Percentiles rank a stretch among this genome's conserved stretches.
These are phyloP conservation scores for Chromis chromis DNA, from an alignment of 2,797 vertebrate species.

Conservation along the genomic window DNA sequence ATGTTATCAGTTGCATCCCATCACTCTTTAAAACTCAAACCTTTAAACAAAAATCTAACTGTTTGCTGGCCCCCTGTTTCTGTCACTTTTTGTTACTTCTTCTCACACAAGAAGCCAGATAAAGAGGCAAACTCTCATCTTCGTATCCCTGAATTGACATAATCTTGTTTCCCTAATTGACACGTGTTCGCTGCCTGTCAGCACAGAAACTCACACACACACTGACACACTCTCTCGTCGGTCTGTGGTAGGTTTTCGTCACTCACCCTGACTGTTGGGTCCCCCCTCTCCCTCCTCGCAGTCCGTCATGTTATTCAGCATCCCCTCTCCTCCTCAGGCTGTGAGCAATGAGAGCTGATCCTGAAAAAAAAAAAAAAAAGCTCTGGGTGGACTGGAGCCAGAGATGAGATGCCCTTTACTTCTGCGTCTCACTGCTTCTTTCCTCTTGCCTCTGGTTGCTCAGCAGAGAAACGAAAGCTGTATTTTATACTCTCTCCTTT, in stretches of 20 bases:
- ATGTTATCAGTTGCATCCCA: background rate
- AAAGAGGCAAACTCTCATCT: background rate
- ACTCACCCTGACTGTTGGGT: conserved; percentile 93
- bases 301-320: conserved; percentile 95
- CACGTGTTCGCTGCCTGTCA: conserved; percentile 10
- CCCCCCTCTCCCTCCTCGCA: conserved; percentile 93
- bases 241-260: conserved; percentile 57
- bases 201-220: conserved; percentile 49
- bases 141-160: background rate
- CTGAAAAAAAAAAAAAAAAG: conserved; percentile 30
- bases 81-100: background rate
- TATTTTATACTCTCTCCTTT: conserved; percentile 42
- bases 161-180: conserved; percentile 15
- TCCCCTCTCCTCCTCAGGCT: conserved; percentile 81
- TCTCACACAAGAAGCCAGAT: conserved; percentile 6
- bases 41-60: background rate
- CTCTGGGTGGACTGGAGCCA: conserved; percentile 29
- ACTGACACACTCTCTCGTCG: conserved; percentile 33
- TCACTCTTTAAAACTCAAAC: background rate
- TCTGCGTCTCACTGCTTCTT: conserved; percentile 20
- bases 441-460: conserved; percentile 39
- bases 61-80: background rate
- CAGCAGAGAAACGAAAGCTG: conserved; percentile 35
- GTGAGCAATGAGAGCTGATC: conserved; percentile 36
- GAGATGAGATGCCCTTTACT: conserved; percentile 35